Conservation (phyloP, 2,888 invertebrate species). For the Drosophila hamatofila region DNA sequence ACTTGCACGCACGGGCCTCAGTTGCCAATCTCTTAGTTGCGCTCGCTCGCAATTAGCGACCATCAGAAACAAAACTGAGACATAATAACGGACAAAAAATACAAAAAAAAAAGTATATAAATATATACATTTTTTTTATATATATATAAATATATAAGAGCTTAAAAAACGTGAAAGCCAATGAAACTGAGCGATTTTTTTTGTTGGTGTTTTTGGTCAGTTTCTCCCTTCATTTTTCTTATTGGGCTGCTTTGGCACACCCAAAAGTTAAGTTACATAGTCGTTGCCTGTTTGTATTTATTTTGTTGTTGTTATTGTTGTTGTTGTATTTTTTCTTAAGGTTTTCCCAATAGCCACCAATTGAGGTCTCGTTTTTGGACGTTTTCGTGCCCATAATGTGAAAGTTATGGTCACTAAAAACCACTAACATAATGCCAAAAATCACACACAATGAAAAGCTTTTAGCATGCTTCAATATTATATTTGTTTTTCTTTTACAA, state of each 20-base stretch:
- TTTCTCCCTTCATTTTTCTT: constrained; percentile 23
- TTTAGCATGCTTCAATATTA: constrained; percentile 2
- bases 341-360: constrained; percentile 56
- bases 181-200: constrained; percentile 55
- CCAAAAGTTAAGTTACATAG: constrained; percentile 51
- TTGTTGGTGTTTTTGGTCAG: constrained; percentile 4
- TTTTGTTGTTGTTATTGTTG: constrained; percentile 26
- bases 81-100: constrained; percentile 55
- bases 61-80: constrained; percentile 73
- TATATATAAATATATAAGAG: constrained; percentile 13
- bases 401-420: constrained; percentile 51
- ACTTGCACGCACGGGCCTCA: constrained; percentile 10
- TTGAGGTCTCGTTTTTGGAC: constrained; percentile 40
- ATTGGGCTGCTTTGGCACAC: constrained; percentile 42
- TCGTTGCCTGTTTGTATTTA: constrained; percentile 17
- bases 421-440: constrained; percentile 36
- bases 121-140: constrained; percentile 1
- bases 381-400: constrained; percentile 46
- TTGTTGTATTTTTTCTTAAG: constrained; percentile 29
- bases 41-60: constrained; percentile 67
- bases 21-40: constrained; percentile 17
- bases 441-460: constrained; percentile 21
- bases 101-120: constrained; percentile 19
- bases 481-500: background rate
- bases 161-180: constrained; percentile 52